These are phyloP conservation scores for Ia io DNA, from an alignment of 2,113 vertebrate species.

Conservation along the genomic window DNA sequence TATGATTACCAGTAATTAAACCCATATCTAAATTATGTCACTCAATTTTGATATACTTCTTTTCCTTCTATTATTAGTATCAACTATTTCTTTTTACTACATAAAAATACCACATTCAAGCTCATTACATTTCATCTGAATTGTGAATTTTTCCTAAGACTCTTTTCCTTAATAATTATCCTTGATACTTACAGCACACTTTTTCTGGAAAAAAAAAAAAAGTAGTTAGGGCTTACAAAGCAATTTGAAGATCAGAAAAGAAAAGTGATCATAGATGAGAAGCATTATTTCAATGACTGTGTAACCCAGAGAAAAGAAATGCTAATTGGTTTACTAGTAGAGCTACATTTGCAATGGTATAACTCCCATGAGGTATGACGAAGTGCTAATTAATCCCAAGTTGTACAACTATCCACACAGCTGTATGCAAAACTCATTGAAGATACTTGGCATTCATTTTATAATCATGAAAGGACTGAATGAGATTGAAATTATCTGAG, in stretches of 20 bases:
- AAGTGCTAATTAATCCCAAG: neutral
- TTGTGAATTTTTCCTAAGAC: neutral
- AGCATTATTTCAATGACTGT: neutral
- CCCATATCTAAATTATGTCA: neutral
- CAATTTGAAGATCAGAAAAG: neutral
- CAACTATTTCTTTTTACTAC: neutral
- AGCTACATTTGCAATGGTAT: neutral
- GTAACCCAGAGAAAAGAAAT: neutral
- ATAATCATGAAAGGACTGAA: neutral
- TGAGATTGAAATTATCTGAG: neutral
- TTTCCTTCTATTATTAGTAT: neutral
- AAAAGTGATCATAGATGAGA: neutral
- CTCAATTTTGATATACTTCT: neutral
- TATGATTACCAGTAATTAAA: neutral
- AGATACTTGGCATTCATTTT: neutral
- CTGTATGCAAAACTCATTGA: neutral
- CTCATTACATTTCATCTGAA: neutral
- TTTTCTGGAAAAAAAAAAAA: neutral
- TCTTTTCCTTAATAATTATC: neutral
- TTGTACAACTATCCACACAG: neutral
- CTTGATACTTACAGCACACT: neutral
- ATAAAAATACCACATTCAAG: neutral
- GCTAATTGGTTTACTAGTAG: neutral
- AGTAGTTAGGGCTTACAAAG: neutral
- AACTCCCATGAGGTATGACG: neutral